These are phyloP conservation scores for Chondrilla cf. caribensis DNA, from an alignment of 37 sponge, comb jelly and placozoan species.

Conservation along the genomic window DNA sequence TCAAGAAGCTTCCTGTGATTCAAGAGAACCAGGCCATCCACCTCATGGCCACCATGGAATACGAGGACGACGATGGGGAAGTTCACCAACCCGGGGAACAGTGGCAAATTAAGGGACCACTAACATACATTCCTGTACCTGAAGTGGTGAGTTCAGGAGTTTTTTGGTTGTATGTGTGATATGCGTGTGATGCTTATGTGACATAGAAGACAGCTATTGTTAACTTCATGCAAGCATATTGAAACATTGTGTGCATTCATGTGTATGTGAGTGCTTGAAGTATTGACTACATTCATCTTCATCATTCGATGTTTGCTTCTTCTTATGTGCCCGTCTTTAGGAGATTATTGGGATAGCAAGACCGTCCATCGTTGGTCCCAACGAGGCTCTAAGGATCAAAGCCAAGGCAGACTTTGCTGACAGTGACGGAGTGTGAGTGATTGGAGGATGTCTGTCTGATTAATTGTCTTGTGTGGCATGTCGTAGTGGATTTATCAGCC, in stretches of 20 bases:
- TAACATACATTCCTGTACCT: slow-evolving; percentile 71
- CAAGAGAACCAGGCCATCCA: slow-evolving; percentile 75
- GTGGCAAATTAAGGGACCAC: slow-evolving; percentile 89
- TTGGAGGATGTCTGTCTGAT: not conserved
- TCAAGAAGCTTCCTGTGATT: slow-evolving; percentile 70
- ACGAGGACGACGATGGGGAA: slow-evolving; percentile 55
- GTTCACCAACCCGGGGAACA: slow-evolving; percentile 58
- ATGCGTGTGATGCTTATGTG: not conserved
- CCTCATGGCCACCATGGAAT: slow-evolving; percentile 63
- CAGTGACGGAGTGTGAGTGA: slow-evolving; percentile 46
- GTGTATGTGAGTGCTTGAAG: not conserved
- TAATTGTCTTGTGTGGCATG: not conserved
- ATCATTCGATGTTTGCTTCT: not conserved
- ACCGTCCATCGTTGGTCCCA: slow-evolving; percentile 63
- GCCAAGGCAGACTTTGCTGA: slow-evolving; percentile 67
- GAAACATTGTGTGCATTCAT: not conserved
- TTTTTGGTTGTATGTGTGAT: not conserved
- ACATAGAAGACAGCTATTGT: not conserved
- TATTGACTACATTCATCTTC: too few relatives aligned
- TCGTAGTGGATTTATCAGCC: not conserved
- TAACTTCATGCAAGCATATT: too few relatives aligned
- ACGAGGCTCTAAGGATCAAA: slow-evolving; percentile 68
- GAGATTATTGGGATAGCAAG: slow-evolving; percentile 43
- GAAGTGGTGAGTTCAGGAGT: slow-evolving; percentile 53
- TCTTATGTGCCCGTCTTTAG: slow-evolving; percentile 10